A percentile compares a stretch with the other conserved stretches of the same genome.
phyloP scores from a whole-genome alignment of 2,113 vertebrate genomes.

The Lasiurus cinereus region DNA sequence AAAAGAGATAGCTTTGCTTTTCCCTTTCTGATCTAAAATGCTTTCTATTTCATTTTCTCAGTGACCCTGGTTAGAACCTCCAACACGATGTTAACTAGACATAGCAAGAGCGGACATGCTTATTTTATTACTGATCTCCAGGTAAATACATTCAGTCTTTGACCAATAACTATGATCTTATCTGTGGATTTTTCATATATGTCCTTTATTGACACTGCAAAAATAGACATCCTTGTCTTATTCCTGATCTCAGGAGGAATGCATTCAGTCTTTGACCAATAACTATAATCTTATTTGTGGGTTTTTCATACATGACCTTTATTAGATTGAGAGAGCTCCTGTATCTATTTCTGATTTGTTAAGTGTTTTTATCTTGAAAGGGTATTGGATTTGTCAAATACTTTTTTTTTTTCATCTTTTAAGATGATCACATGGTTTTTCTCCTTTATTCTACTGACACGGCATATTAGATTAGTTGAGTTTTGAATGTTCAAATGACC shows the following conservation, averaged over 20 bases:
- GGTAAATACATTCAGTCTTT: too few species aligned
- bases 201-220: too few species aligned
- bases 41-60: conserved; percentile 1
- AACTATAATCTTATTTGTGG: neutral
- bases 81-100: neutral
- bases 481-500: neutral
- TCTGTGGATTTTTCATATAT: too few species aligned
- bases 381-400: neutral
- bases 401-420: neutral
- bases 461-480: neutral
- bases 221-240: neutral
- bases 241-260: neutral
- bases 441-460: neutral
- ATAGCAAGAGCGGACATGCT: neutral
- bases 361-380: conserved; percentile 5
- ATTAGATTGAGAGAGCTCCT: neutral
- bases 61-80: neutral
- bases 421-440: neutral
- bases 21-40: neutral
- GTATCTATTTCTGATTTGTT: neutral
- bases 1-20: neutral
- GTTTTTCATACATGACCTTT: neutral
- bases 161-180: too few species aligned
- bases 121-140: too few species aligned
- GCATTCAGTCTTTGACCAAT: neutral